Percentiles rank a stretch among this genome's conserved stretches.
phyloP scores from a whole-genome alignment of 2,888 invertebrate species.

The Dicyrtoma fusca region DNA sequence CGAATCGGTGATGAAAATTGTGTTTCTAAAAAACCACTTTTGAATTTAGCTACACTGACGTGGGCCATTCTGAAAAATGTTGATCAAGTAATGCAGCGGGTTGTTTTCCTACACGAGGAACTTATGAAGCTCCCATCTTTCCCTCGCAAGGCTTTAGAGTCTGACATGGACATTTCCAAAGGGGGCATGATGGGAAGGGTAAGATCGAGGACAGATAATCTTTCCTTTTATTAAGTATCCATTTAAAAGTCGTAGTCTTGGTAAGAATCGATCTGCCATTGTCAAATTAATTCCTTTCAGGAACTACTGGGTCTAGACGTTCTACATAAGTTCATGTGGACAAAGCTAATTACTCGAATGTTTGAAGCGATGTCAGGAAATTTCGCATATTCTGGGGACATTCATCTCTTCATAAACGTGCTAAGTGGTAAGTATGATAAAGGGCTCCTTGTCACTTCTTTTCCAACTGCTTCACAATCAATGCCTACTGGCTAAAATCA shows the following conservation, averaged over 20 bases:
- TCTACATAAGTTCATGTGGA: constrained; percentile 99
- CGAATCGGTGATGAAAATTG: too few species aligned
- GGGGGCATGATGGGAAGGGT: constrained; percentile 87
- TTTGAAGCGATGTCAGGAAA: constrained; percentile 98
- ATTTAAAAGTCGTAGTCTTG: constrained; percentile 4
- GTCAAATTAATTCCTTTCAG: constrained; percentile 60
- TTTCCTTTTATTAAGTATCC: not conserved
- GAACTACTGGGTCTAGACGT: constrained; percentile 91
- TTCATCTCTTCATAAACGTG: constrained; percentile 96
- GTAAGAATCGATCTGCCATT: not conserved
- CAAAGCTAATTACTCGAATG: constrained; percentile 91
- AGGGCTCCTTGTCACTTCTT: not conserved
- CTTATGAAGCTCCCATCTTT: constrained; percentile 98
- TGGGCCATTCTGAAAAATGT: constrained; percentile 92
- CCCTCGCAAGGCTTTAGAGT: constrained; percentile 95
- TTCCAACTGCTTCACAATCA: too few species aligned
- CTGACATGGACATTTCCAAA: constrained; percentile 89
- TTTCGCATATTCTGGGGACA: constrained; percentile 94
- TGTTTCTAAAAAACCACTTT: too few species aligned
- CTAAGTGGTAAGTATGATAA: constrained; percentile 82
- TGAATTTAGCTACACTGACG: constrained; percentile 77
- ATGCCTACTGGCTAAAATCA: too few species aligned
- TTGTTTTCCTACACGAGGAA: constrained; percentile 98
- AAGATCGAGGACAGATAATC: constrained; percentile 46
- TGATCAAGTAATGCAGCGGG: constrained; percentile 91